Evolutionary conservation across 2,113 vertebrate genomes (phyloP).

Genomic region (Stomatorhinus ivindoensis): DNA sequence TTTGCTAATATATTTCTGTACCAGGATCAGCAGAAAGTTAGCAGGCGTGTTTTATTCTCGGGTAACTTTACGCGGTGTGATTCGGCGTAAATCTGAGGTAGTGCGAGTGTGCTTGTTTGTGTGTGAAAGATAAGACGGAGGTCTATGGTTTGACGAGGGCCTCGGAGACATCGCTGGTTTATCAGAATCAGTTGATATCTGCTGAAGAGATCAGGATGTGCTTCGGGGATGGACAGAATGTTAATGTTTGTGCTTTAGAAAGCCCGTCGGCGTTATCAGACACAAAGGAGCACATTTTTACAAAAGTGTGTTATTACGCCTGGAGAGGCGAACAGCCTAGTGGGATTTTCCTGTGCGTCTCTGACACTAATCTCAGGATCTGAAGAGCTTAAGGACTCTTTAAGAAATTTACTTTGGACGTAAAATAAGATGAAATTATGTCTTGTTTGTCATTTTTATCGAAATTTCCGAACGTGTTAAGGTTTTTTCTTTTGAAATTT

Average conservation of each 20-base stretch:
- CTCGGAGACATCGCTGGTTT: background rate
- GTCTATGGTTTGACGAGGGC: background rate
- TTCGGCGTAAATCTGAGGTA: background rate
- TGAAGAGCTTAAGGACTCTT: background rate
- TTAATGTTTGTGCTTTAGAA: background rate
- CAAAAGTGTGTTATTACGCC: background rate
- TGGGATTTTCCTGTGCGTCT: background rate
- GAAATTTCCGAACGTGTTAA: background rate
- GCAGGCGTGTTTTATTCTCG: background rate
- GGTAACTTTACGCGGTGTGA: background rate
- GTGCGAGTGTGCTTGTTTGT: background rate
- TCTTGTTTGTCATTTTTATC: background rate
- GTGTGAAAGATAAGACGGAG: background rate
- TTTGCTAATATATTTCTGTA: background rate
- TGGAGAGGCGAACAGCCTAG: background rate
- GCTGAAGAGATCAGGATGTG: background rate
- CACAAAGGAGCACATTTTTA: background rate
- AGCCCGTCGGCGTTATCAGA: background rate
- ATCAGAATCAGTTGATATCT: slow-evolving; percentile 7
- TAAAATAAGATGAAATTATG: background rate
- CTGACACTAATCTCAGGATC: background rate
- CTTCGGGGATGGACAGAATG: background rate
- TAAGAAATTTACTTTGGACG: background rate
- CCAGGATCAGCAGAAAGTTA: background rate
- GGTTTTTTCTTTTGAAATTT: background rate